Base-by-base conservation (phyloP, 1,140 invertebrate genomes). In the Drosophila asahinai region DNA sequence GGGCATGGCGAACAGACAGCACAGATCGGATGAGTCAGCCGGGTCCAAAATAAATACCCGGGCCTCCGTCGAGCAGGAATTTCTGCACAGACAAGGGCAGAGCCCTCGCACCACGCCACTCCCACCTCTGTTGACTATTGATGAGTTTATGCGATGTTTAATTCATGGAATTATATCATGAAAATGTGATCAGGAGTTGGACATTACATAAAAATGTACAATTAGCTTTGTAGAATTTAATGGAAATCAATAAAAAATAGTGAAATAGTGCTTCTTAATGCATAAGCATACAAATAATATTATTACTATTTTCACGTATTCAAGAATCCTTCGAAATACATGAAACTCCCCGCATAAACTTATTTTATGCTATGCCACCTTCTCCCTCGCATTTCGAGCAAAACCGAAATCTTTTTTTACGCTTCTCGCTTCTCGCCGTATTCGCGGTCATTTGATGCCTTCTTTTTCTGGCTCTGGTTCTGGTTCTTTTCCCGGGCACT, bases 21-120 rank as follows among this genome's bases (percentile, higher is more conserved):
- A 48, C 33, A 54, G 57, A 61, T 64, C 62, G 54, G 36, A 48
- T 70, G 67, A 70, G 48, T 89, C 86, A 89, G 49, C 76, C 74
- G 65, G 80, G 57, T 87, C 74, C 73, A 71, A 89, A 87, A 86
- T 86, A 86, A 87, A 87, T 77, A 48, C 45, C 66, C 42, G 67
- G 67, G 52, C 48, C 66, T 40, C n/a, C 42, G 43, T 19, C 6
- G 68, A 61, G 47, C 42, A 33, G 68, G 55, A 61, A 74, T 73
- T 60, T 74, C 71, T 74, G 71, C 68, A 75, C 36, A 62, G 62
- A 49, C 59, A 57, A 75, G 60, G 63, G 77, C 59, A 66, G 57
- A 40, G 36, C 55, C 71, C 48, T 59, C 40, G 27, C 63, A 54
- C 19, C 42, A 5, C 33, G 65, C 75, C 54, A 61, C 59, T 45